These are phyloP conservation scores for Rhinoptilus africanus DNA, from an alignment of 2,113 vertebrate species.

Conservation along the genomic window DNA sequence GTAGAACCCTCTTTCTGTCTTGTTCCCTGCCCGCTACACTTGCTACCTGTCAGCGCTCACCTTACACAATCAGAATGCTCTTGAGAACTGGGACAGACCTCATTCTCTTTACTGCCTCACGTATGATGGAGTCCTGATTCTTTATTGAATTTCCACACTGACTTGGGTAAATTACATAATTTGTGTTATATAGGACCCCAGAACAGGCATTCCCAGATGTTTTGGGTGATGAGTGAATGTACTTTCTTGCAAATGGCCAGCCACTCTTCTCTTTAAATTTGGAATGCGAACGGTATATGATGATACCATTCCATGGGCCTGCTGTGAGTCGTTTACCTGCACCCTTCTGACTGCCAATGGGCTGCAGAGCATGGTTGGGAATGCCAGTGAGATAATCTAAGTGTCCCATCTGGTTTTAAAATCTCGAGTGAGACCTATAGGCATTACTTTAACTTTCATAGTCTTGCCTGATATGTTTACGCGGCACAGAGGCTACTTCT, in stretches of 20 bases:
- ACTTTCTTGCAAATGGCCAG: neutral
- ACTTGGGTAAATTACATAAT: neutral
- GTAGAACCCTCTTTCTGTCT: neutral
- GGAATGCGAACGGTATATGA: neutral
- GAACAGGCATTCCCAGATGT: neutral
- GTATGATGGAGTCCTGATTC: neutral
- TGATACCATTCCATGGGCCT: neutral
- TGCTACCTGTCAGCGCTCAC: neutral
- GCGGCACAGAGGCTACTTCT: neutral
- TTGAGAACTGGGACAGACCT: neutral
- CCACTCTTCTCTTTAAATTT: neutral
- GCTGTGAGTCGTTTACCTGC: neutral
- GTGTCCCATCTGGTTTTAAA: neutral
- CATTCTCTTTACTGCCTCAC: neutral
- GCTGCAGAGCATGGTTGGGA: neutral
- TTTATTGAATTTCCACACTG: neutral
- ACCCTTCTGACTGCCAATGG: neutral
- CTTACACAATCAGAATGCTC: neutral
- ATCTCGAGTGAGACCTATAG: neutral
- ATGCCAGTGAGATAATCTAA: neutral
- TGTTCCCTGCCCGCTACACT: neutral
- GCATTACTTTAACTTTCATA: neutral
- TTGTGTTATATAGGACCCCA: neutral
- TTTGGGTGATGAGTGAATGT: neutral
- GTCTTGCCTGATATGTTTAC: neutral